Conservation (phyloP, 1,140 invertebrate species). For the Eurosta solidaginis region DNA sequence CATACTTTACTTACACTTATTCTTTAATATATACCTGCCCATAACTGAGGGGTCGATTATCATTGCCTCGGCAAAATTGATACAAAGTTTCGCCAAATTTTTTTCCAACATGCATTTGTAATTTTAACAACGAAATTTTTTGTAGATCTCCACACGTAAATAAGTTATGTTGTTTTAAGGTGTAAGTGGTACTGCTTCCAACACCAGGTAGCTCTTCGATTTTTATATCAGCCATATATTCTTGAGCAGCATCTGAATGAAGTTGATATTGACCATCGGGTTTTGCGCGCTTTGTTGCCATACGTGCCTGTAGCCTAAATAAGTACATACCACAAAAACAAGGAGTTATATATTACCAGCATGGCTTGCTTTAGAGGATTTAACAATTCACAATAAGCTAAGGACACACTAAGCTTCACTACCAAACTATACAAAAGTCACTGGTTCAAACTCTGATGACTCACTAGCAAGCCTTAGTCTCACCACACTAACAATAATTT, state of each 20-base stretch:
- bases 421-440: too few species aligned
- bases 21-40: constrained; percentile 61
- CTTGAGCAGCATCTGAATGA: constrained; percentile 65
- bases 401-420: too few species aligned
- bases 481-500: too few species aligned
- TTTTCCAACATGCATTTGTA: constrained; percentile 81
- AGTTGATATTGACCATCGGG: constrained; percentile 89
- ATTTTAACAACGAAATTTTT: constrained; percentile 63
- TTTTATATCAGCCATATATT: constrained; percentile 74
- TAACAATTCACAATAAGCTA: too few species aligned
- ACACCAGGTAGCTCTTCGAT: constrained; percentile 84
- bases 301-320: constrained; percentile 73
- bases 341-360: too few species aligned
- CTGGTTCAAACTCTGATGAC: too few species aligned
- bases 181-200: constrained; percentile 71
- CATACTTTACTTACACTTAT: too few species aligned
- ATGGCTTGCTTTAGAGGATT: too few species aligned
- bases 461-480: too few species aligned
- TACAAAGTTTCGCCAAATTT: constrained; percentile 81
- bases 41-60: constrained; percentile 72
- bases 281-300: constrained; percentile 92
- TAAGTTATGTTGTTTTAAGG: constrained; percentile 69
- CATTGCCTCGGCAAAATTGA: constrained; percentile 79
- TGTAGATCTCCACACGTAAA: constrained; percentile 82
- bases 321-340: too few species aligned